Evolutionary conservation across 2,797 vertebrate species (phyloP).

Genomic region (Mus caroli): DNA sequence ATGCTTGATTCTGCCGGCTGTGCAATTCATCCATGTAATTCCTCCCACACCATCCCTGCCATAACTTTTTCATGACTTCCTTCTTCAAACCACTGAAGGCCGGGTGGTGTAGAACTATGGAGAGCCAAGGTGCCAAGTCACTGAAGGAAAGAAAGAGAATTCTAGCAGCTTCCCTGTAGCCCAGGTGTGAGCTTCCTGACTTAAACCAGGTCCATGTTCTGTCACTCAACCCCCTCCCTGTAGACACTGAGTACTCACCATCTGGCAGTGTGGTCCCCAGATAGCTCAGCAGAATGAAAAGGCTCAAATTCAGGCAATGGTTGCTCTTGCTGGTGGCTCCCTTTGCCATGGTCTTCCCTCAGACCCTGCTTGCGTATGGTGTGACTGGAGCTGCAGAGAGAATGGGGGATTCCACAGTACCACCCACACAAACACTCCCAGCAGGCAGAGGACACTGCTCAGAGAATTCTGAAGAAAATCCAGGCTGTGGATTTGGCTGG

Average conservation of each 20-base stretch:
- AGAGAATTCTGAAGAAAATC: background rate
- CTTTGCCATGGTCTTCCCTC: background rate
- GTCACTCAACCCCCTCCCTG: background rate
- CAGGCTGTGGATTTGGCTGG: too few species aligned
- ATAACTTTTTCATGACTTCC: background rate
- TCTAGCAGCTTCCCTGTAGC: too few species aligned
- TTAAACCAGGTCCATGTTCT: background rate
- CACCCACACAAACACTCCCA: too few species aligned
- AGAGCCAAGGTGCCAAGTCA: background rate
- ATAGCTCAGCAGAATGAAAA: background rate
- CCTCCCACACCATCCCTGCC: background rate
- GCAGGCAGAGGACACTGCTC: background rate
- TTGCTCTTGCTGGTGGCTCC: too few species aligned
- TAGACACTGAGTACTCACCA: background rate
- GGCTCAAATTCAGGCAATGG: fast-evolving
- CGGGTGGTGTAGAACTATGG: background rate
- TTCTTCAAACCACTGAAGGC: background rate
- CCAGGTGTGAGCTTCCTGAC: background rate
- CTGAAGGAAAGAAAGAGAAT: background rate
- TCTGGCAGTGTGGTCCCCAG: fast-evolving
- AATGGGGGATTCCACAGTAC: background rate
- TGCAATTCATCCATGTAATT: too few species aligned
- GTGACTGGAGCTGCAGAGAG: background rate
- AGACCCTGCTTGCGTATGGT: too few species aligned
- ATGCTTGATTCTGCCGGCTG: too few species aligned